Conservation (phyloP, 2,113 vertebrate species). For the Cettia cetti region DNA sequence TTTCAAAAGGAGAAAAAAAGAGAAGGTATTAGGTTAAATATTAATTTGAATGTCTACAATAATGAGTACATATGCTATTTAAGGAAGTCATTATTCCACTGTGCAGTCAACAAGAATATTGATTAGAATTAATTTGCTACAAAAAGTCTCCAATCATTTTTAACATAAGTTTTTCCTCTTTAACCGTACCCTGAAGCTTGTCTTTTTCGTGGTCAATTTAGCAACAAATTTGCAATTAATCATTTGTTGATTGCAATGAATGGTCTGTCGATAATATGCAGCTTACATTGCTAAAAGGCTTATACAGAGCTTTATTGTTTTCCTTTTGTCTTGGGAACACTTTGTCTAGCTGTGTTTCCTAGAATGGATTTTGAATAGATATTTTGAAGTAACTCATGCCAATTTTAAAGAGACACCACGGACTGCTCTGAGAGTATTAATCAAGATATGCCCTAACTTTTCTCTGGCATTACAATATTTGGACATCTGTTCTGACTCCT, state of each 20-base stretch:
- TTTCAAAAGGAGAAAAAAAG: constrained; percentile 16
- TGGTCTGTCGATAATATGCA: constrained; percentile 71
- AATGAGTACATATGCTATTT: constrained; percentile 66
- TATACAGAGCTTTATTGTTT: constrained; percentile 70
- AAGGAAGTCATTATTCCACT: constrained; percentile 74
- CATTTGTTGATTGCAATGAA: constrained; percentile 75
- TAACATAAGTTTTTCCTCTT: constrained; percentile 70
- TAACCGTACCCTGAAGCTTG: constrained; percentile 64
- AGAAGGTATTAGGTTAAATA: constrained; percentile 71
- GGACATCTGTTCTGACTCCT: constrained; percentile 81
- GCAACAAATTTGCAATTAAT: constrained; percentile 79
- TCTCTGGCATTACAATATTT: constrained; percentile 77
- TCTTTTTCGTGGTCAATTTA: constrained; percentile 70
- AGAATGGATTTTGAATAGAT: constrained; percentile 74
- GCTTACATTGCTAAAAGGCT: constrained; percentile 70
- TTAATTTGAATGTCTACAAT: constrained; percentile 74
- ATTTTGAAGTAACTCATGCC: constrained; percentile 68
- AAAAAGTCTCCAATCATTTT: constrained; percentile 70
- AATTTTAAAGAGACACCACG: constrained; percentile 75
- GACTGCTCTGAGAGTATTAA: constrained; percentile 70
- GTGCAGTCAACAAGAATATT: constrained; percentile 71
- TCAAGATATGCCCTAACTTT: constrained; percentile 78
- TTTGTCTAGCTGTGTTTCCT: constrained; percentile 72
- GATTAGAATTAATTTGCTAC: constrained; percentile 76
- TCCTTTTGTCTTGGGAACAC: constrained; percentile 71